Conservation (phyloP, 2,797 vertebrate species). For the Clarias fuscus region DNA sequence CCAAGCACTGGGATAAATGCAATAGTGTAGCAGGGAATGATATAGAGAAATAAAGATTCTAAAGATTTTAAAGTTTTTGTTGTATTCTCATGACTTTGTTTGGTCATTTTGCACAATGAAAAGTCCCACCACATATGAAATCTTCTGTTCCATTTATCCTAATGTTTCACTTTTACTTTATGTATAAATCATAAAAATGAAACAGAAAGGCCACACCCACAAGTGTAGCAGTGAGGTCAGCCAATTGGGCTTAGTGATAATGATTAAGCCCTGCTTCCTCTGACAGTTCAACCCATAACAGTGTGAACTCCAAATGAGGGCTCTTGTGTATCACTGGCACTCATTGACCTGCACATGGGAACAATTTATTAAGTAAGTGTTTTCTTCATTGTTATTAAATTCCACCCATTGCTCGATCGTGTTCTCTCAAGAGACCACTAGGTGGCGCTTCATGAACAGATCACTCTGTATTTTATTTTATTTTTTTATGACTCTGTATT, state of each 20-base stretch:
- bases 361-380: background rate
- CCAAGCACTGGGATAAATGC: no score
- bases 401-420: background rate
- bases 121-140: background rate
- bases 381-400: background rate
- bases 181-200: background rate
- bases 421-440: background rate
- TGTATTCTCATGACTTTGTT: no score
- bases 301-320: background rate
- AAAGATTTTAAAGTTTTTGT: no score
- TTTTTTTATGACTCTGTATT: background rate
- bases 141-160: background rate
- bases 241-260: background rate
- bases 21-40: no score
- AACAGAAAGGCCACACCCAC: background rate
- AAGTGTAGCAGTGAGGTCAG: background rate
- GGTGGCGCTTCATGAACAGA: background rate
- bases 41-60: no score
- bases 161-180: background rate
- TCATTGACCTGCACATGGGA: background rate
- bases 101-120: no score
- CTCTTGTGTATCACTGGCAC: background rate
- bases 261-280: background rate
- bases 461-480: background rate
- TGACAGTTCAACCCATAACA: background rate